A percentile compares a stretch with the other conserved stretches of the same genome.
phyloP scores from a whole-genome alignment of 2,113 vertebrate species.

The Myotis lucifugus region DNA sequence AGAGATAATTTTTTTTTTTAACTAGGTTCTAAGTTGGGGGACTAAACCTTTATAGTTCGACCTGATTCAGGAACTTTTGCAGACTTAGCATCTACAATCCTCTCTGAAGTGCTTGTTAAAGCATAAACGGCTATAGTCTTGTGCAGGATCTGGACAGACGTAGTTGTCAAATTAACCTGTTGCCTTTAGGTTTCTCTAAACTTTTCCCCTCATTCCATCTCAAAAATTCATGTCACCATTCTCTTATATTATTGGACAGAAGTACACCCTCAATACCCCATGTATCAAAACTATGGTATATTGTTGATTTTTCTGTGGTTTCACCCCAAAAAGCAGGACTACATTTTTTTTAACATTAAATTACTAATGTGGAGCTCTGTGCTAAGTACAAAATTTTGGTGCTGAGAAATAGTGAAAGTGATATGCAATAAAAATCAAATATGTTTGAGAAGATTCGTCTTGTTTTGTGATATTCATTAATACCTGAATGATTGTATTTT shows the following conservation, averaged over 20 bases:
- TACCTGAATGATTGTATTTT: slow-evolving; percentile 6
- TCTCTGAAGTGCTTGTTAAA: neutral
- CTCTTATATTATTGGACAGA: neutral
- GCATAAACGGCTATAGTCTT: neutral
- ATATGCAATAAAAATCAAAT: neutral
- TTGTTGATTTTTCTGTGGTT: neutral
- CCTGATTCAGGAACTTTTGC: neutral
- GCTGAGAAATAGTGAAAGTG: neutral
- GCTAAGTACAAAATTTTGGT: neutral
- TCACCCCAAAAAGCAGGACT: neutral
- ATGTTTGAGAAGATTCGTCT: neutral
- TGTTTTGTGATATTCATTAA: neutral
- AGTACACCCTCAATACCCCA: neutral
- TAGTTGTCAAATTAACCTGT: neutral
- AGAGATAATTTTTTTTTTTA: neutral
- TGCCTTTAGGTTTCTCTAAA: neutral
- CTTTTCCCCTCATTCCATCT: neutral
- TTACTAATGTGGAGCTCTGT: neutral
- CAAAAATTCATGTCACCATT: neutral
- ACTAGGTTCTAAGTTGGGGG: neutral
- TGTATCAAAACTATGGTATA: neutral
- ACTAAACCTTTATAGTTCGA: neutral
- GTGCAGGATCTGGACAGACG: neutral
- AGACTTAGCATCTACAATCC: neutral
- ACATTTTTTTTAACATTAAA: neutral